A percentile compares a stretch with the other conserved stretches of the same genome.
These are phyloP conservation scores for Notamacropus eugenii DNA, from an alignment of 2,797 vertebrate species.

Conservation along the genomic window DNA sequence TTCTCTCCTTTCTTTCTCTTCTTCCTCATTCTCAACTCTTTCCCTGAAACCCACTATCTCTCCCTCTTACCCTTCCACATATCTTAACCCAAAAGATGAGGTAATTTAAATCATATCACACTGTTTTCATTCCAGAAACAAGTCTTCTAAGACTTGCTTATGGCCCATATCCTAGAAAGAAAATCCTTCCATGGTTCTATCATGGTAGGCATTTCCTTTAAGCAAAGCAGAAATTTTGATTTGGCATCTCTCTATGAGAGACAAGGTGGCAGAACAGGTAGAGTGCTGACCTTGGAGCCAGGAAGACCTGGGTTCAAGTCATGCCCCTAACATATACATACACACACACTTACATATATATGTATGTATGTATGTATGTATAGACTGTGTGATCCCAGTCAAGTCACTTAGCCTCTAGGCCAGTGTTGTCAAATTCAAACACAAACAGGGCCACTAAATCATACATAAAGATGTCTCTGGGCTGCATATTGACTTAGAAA, in stretches of 20 bases:
- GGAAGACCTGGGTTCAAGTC: neutral
- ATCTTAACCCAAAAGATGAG: neutral
- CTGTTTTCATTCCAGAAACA: neutral
- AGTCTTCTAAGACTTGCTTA: conserved; percentile 13
- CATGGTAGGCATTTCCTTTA: conserved; percentile 33
- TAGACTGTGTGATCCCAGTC: neutral
- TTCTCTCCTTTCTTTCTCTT: neutral
- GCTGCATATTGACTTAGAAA: neutral
- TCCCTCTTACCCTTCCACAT: neutral
- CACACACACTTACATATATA: too few relatives aligned
- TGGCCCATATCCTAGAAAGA: conserved; percentile 20
- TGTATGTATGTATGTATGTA: neutral
- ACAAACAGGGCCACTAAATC: neutral
- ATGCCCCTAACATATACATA: neutral
- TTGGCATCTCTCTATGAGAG: neutral
- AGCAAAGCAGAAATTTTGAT: conserved; percentile 32
- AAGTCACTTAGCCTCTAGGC: neutral
- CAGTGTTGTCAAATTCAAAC: neutral
- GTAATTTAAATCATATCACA: neutral
- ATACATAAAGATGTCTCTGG: neutral
- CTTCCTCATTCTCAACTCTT: neutral
- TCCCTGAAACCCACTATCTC: neutral
- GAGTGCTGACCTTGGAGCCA: neutral
- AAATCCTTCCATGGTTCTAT: conserved; percentile 16
- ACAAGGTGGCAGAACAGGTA: neutral